Conservation (phyloP, 1,140 invertebrate species). For the Melitaea cinxia region DNA sequence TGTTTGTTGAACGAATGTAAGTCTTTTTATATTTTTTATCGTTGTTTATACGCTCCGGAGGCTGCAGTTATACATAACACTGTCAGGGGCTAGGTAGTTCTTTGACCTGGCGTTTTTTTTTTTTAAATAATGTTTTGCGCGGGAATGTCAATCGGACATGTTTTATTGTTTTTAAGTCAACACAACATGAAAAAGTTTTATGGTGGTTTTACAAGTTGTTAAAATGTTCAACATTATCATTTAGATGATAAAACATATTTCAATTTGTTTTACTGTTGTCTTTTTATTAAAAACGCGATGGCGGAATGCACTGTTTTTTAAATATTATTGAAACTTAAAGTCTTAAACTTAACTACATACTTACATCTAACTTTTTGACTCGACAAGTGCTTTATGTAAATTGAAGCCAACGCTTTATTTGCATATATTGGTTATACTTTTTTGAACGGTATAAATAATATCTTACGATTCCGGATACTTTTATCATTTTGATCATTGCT, state of each 20-base stretch:
- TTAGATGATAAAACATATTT: background rate
- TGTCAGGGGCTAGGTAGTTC: slow-evolving; percentile 47
- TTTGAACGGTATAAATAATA: no score
- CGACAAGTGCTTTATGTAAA: no score
- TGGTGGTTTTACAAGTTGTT: slow-evolving; percentile 7
- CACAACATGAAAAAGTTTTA: slow-evolving; percentile 10
- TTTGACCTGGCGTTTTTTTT: slow-evolving; percentile 65
- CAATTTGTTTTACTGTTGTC: background rate
- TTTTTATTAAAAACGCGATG: background rate
- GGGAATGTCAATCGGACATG: slow-evolving; percentile 18
- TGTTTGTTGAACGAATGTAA: slow-evolving; percentile 52
- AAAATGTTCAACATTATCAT: background rate
- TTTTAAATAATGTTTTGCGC: slow-evolving; percentile 35
- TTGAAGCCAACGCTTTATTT: no score
- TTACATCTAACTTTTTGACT: no score
- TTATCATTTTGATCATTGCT: no score
- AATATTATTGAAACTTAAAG: no score
- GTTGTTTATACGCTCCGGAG: slow-evolving; percentile 48
- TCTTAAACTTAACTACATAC: no score
- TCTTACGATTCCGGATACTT: no score
- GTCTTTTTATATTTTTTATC: slow-evolving; percentile 49
- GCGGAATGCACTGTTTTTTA: no score
- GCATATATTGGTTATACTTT: no score
- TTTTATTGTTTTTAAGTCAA: slow-evolving; percentile 22
- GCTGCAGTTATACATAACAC: slow-evolving; percentile 34